Conservation (phyloP, 2,797 vertebrate genomes). For the Poecilia velifera region DNA sequence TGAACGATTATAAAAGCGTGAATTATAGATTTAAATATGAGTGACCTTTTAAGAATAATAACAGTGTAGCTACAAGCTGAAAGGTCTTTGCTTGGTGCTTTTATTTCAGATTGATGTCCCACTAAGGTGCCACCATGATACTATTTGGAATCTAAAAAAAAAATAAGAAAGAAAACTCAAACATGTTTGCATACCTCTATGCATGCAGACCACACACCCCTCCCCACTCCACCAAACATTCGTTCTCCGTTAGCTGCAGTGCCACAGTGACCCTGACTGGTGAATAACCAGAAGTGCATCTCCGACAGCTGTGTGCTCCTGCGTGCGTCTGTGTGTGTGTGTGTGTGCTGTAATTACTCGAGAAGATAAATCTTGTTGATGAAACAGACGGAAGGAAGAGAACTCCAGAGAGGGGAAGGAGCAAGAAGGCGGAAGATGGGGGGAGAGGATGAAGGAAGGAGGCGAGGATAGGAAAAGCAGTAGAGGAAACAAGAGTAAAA, state of each 20-base stretch:
- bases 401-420: slow-evolving; percentile 58
- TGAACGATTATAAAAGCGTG: slow-evolving; percentile 9
- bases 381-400: slow-evolving; percentile 68
- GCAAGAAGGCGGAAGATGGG: slow-evolving; percentile 41
- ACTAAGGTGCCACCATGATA: slow-evolving; percentile 8
- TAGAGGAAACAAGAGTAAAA: slow-evolving; percentile 4
- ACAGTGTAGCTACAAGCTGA: slow-evolving; percentile 17
- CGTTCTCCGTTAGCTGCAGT: slow-evolving; percentile 13
- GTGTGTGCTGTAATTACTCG: slow-evolving; percentile 64
- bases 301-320: background rate
- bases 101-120: slow-evolving; percentile 36
- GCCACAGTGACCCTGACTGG: slow-evolving; percentile 67
- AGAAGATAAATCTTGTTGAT: slow-evolving; percentile 74
- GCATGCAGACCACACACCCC: background rate
- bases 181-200: slow-evolving; percentile 1
- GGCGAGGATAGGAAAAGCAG: slow-evolving; percentile 12
- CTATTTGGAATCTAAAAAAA: slow-evolving; percentile 9
- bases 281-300: slow-evolving; percentile 42
- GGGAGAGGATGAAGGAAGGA: slow-evolving; percentile 12
- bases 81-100: slow-evolving; percentile 30
- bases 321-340: slow-evolving; percentile 16
- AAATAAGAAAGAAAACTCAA: slow-evolving; percentile 1
- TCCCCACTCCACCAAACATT: background rate
- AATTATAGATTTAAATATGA: slow-evolving; percentile 28
- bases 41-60: slow-evolving; percentile 33